A percentile compares a stretch with the other conserved stretches of the same genome.
Conservation (phyloP, 2,113 vertebrate genomes). For the Cottus gobio region DNA sequence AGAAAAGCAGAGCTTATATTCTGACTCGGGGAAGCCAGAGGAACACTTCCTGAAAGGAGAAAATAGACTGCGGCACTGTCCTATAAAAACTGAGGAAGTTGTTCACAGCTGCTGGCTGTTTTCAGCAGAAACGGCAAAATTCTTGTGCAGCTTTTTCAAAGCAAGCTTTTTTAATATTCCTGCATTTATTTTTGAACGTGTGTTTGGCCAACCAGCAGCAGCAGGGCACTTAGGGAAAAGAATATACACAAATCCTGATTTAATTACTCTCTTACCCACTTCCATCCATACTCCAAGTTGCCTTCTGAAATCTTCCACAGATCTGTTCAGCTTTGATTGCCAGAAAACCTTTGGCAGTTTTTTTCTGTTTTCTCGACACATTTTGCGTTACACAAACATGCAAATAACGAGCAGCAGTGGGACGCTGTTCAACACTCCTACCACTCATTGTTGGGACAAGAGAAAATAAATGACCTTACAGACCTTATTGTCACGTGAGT, state of each 20-base stretch:
- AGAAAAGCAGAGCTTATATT: slow-evolving; percentile 13
- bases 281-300: slow-evolving; percentile 23
- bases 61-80: slow-evolving; percentile 12
- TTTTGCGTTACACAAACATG: slow-evolving; percentile 44
- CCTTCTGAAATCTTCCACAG: slow-evolving; percentile 38
- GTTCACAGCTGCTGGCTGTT: slow-evolving; percentile 19
- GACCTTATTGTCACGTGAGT: slow-evolving; percentile 30
- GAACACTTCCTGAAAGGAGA: slow-evolving; percentile 21
- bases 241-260: slow-evolving; percentile 61
- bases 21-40: slow-evolving; percentile 10
- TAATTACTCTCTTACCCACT: slow-evolving; percentile 49
- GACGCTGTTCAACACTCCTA: slow-evolving; percentile 44
- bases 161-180: slow-evolving; percentile 7
- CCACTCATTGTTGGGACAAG: slow-evolving; percentile 34
- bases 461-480: slow-evolving; percentile 14
- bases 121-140: slow-evolving; percentile 3
- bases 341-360: slow-evolving; percentile 15
- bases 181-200: neutral
- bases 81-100: slow-evolving; percentile 15
- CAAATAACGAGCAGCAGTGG: slow-evolving; percentile 35
- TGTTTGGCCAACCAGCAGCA: slow-evolving; percentile 31
- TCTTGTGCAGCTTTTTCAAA: slow-evolving; percentile 20
- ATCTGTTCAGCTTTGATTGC: slow-evolving; percentile 41
- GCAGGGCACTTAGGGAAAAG: slow-evolving; percentile 14
- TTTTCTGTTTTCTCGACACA: slow-evolving; percentile 37